phyloP scores from a whole-genome alignment of 2,113 vertebrate species.

The Mastomys coucha region DNA sequence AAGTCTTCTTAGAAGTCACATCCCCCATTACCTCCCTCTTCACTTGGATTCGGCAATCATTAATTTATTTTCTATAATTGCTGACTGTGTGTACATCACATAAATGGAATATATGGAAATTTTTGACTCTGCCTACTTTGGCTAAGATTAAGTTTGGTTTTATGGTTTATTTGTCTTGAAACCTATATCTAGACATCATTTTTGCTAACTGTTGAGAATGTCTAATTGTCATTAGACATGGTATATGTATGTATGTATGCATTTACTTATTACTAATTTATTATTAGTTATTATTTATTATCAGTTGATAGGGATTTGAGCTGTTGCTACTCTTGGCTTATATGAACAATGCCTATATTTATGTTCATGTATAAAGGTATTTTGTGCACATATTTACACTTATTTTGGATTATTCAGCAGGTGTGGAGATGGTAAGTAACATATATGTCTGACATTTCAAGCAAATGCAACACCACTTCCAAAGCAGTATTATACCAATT shows the following conservation, averaged over 20 bases:
- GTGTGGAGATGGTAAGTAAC: neutral
- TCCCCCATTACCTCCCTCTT: too few species aligned
- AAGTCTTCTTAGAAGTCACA: neutral
- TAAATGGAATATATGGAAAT: neutral
- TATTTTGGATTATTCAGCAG: neutral
- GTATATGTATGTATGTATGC: neutral
- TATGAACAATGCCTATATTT: neutral
- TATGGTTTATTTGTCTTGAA: neutral
- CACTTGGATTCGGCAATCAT: neutral
- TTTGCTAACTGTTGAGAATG: neutral
- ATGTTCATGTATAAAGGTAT: neutral
- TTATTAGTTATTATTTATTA: too few species aligned
- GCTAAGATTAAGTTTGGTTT: neutral
- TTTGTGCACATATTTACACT: neutral
- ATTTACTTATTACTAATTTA: too few species aligned
- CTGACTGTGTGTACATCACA: neutral
- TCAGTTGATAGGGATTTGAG: neutral
- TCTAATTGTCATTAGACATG: neutral
- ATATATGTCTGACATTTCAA: conserved; percentile 28
- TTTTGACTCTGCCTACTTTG: neutral
- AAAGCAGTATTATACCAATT: neutral
- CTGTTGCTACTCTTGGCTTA: neutral
- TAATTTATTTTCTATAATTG: neutral
- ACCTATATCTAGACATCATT: neutral
- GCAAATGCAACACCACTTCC: neutral